Conservation (phyloP, 2,797 vertebrate genomes). For the Hydrophis major region DNA sequence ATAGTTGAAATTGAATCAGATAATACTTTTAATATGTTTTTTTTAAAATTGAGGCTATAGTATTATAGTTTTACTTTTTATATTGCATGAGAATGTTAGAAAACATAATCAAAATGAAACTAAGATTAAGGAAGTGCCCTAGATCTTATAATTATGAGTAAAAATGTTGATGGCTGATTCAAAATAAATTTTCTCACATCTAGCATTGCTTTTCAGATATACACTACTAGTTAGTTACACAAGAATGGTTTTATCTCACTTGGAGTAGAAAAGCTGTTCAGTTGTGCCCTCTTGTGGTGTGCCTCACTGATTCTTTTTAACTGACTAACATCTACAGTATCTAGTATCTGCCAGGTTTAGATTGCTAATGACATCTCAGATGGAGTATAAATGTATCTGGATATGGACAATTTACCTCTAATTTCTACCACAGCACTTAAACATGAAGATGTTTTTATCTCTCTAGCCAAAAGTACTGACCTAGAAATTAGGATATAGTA, state of each 20-base stretch:
- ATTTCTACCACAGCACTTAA: not conserved
- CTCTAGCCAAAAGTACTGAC: not conserved
- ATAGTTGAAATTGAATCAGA: conserved; percentile 2
- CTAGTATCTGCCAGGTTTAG: not conserved
- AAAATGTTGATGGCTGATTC: conserved; percentile 51
- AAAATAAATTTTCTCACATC: conserved; percentile 55
- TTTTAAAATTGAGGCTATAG: not conserved
- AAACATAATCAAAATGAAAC: conserved; percentile 15
- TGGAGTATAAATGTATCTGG: not conserved
- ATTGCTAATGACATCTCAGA: not conserved
- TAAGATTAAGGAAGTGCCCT: conserved; percentile 28
- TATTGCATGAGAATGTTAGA: conserved; percentile 6
- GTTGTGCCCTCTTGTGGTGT: conserved; percentile 68
- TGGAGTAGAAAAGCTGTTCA: conserved; percentile 51
- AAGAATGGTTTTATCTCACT: conserved; percentile 53
- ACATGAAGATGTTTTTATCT: not conserved
- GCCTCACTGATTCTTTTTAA: not conserved
- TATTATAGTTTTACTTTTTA: conserved; percentile 14
- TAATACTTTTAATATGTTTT: not conserved
- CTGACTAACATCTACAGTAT: not conserved
- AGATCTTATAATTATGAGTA: conserved; percentile 22
- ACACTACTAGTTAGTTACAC: conserved; percentile 48
- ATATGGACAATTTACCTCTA: too few relatives aligned
- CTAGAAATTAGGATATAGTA: too few relatives aligned
- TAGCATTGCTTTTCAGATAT: conserved; percentile 53